These are phyloP conservation scores for Pristiophorus japonicus DNA, from an alignment of 2,113 vertebrate genomes.

Conservation along the genomic window DNA sequence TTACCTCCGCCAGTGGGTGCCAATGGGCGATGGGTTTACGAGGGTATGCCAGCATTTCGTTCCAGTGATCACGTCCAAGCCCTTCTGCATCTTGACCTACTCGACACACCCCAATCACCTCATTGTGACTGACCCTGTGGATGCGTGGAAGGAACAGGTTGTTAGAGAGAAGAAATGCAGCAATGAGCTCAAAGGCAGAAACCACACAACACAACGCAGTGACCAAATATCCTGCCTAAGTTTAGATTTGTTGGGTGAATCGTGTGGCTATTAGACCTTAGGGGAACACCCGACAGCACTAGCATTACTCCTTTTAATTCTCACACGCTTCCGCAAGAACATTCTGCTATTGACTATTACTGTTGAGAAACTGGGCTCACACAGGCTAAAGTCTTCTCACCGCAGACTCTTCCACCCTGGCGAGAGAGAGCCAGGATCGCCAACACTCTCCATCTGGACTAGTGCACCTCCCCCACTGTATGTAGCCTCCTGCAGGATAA, in stretches of 20 bases:
- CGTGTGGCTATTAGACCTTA: neutral
- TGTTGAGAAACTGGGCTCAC: neutral
- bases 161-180: neutral
- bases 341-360: neutral
- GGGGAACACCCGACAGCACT: neutral
- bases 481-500: neutral
- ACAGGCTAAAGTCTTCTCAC: neutral
- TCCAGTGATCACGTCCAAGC: slow-evolving; percentile 94
- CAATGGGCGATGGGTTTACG: slow-evolving; percentile 96
- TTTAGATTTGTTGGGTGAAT: neutral
- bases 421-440: neutral
- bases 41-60: slow-evolving; percentile 94
- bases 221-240: too few relatives aligned
- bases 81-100: slow-evolving; percentile 86
- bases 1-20: slow-evolving; percentile 90
- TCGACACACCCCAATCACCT: slow-evolving; percentile 89
- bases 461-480: neutral
- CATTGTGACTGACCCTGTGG: slow-evolving; percentile 90
- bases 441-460: neutral
- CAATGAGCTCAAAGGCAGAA: neutral
- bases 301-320: neutral
- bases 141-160: neutral
- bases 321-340: neutral
- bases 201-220: neutral
- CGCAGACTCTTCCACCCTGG: too few relatives aligned